These are phyloP conservation scores for Peromyscus leucopus DNA, from an alignment of 2,113 vertebrate species.

Conservation along the genomic window DNA sequence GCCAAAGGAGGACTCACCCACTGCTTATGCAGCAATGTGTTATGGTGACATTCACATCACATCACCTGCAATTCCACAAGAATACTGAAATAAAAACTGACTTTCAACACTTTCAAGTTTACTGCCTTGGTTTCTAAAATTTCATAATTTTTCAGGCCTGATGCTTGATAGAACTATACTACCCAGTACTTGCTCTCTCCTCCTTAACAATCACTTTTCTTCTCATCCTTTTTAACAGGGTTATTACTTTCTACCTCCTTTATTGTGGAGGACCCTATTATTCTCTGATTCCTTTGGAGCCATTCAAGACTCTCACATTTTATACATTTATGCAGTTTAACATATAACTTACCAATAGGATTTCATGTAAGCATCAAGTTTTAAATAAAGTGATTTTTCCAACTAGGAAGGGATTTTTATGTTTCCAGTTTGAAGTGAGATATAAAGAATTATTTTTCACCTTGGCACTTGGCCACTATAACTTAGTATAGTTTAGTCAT, in stretches of 20 bases:
- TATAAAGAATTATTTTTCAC: not conserved
- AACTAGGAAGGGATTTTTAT: not conserved
- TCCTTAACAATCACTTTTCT: not conserved
- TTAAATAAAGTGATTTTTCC: conserved; percentile 36
- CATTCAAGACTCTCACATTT: conserved; percentile 15
- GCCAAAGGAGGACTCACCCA: not conserved
- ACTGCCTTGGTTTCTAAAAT: conserved; percentile 2
- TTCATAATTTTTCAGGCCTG: not conserved
- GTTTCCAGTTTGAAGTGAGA: not conserved
- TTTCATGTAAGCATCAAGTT: not conserved
- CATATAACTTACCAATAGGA: not conserved
- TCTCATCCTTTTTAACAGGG: not conserved
- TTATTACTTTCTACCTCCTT: not conserved
- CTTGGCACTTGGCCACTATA: not conserved
- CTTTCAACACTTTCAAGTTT: not conserved
- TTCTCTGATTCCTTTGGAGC: not conserved
- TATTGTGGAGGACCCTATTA: not conserved
- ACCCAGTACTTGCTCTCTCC: not conserved
- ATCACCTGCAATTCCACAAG: not conserved
- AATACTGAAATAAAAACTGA: not conserved
- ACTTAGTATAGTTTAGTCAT: not conserved
- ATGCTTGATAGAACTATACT: not conserved
- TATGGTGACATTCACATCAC: not conserved
- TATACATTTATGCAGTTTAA: not conserved
- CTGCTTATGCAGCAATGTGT: not conserved